A percentile compares a stretch with the other conserved stretches of the same genome.
Evolutionary conservation across 2,888 invertebrate species (phyloP).

Genomic region (Sipha maydis): DNA sequence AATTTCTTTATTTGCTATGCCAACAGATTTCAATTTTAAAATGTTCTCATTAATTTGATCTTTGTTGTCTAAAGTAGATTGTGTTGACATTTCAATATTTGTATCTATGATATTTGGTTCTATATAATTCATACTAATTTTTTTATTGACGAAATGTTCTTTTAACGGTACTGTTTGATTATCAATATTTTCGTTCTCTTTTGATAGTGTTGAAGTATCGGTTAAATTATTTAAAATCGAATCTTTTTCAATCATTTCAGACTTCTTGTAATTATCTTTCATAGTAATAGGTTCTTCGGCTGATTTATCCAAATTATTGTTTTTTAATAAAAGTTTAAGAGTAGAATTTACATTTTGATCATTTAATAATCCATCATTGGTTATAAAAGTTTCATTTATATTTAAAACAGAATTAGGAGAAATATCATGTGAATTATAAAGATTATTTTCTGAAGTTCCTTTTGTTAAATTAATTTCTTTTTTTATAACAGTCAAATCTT

Average conservation of each 20-base stretch:
- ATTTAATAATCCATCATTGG: not conserved
- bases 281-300: not conserved
- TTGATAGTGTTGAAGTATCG: not conserved
- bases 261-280: not conserved
- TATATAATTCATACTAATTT: not conserved
- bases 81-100: not conserved
- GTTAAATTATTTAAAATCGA: not conserved
- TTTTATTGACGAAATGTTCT: not conserved
- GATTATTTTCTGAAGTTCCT: not conserved
- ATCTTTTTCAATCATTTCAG: not conserved
- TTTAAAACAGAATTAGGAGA: not conserved
- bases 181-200: not conserved
- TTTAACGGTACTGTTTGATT: not conserved
- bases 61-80: not conserved
- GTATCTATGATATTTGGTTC: not conserved
- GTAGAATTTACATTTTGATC: not conserved
- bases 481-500: not conserved
- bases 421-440: not conserved
- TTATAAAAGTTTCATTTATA: not conserved
- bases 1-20: not conserved
- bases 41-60: slow-evolving; percentile 4
- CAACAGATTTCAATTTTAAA: not conserved
- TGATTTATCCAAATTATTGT: not conserved
- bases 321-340: not conserved
- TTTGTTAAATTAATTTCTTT: not conserved